phyloP scores from a whole-genome alignment of 2,113 vertebrate species.

The Ophiodon elongatus region DNA sequence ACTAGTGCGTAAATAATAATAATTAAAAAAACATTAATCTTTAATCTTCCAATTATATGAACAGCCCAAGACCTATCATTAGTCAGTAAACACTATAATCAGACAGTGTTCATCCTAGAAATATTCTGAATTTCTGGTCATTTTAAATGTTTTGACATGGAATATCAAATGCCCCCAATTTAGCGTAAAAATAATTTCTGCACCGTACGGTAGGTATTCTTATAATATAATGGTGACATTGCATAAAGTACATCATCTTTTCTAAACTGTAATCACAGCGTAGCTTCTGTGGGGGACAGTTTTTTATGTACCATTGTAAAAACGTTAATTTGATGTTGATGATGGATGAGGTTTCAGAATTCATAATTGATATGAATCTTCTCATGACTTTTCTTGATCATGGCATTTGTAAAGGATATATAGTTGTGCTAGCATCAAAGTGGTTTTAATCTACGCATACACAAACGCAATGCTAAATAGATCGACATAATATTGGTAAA shows the following conservation, averaged over 20 bases:
- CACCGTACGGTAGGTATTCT: neutral
- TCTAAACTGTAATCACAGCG: neutral
- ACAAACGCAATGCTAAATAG: neutral
- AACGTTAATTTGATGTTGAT: neutral
- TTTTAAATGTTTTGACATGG: neutral
- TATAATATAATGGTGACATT: neutral
- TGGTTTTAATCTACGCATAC: neutral
- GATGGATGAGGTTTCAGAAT: neutral
- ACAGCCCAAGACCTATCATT: neutral
- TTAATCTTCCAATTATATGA: neutral
- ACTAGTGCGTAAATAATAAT: neutral
- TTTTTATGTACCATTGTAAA: neutral
- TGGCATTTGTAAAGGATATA: neutral
- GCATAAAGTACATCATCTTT: neutral
- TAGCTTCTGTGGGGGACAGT: neutral
- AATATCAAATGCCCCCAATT: neutral
- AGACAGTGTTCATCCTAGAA: neutral
- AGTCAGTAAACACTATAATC: neutral
- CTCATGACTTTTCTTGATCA: neutral
- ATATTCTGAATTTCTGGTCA: neutral
- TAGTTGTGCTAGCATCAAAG: neutral
- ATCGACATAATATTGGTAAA: slow-evolving; percentile 27
- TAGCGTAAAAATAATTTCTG: neutral
- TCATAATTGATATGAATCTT: neutral
- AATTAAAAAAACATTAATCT: neutral